Conservation (phyloP, 1,140 invertebrate genomes). For the Drosophila sturtevanti region DNA sequence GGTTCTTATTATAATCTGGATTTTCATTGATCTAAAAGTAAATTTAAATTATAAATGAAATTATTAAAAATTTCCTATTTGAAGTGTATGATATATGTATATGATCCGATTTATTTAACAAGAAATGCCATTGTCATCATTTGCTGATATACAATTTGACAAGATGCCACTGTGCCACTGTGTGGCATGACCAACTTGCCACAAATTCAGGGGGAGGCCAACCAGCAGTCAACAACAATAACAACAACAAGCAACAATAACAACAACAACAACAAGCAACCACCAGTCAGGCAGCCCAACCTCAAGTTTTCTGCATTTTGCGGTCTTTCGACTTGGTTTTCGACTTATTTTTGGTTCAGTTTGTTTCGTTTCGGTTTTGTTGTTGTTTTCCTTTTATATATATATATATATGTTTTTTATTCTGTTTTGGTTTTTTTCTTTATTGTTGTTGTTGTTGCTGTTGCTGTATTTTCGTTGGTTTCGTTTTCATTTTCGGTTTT, state of each 20-base stretch:
- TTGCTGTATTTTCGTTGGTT: slow-evolving; percentile 3
- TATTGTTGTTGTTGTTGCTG: neutral
- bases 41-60: too few species aligned
- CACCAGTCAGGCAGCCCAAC: slow-evolving; percentile 29
- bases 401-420: too few species aligned
- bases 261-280: neutral
- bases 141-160: neutral
- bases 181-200: neutral
- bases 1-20: too few species aligned
- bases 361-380: slow-evolving; percentile 12
- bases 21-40: too few species aligned
- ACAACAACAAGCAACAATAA: neutral
- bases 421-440: neutral
- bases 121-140: neutral
- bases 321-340: slow-evolving; percentile 49
- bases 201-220: neutral
- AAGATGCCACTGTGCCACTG: slow-evolving; percentile 26
- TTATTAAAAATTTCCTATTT: too few species aligned
- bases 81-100: too few species aligned
- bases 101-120: too few species aligned
- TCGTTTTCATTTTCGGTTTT: slow-evolving; percentile 23
- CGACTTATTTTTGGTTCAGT: neutral
- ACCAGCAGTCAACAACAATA: neutral
- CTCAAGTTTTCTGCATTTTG: slow-evolving; percentile 55
- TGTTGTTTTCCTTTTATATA: slow-evolving; percentile 18